phyloP scores from a whole-genome alignment of 2,797 vertebrate species.

The Gymnothorax javanicus region DNA sequence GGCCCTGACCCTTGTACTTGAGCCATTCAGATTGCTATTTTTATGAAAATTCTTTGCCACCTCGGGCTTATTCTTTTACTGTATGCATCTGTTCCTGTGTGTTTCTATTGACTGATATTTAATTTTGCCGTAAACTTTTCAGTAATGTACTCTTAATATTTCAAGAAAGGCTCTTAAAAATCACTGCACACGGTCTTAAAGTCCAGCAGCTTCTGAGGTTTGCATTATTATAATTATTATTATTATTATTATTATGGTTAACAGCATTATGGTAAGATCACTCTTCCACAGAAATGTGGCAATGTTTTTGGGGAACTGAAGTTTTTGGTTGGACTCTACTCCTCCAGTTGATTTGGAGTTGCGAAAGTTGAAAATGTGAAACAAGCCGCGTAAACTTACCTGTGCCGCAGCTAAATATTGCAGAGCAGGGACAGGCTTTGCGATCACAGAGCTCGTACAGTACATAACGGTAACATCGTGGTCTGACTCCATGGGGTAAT shows the following conservation, averaged over 20 bases:
- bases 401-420: not conserved
- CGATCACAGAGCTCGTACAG: not conserved
- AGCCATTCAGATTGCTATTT: not conserved
- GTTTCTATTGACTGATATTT: not conserved
- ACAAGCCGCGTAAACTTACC: not conserved
- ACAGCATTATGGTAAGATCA: not conserved
- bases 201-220: not conserved
- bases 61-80: not conserved
- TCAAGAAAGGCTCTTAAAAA: not conserved
- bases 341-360: not conserved
- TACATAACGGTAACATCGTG: not conserved
- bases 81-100: not conserved
- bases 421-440: not conserved
- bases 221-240: not conserved
- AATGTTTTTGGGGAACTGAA: not conserved
- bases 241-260: not conserved
- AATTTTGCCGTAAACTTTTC: not conserved
- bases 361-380: not conserved
- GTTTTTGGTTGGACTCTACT: not conserved
- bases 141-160: not conserved
- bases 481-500: no score
- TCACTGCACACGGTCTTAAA: constrained; percentile 14
- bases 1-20: not conserved
- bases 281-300: not conserved
- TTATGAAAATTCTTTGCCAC: not conserved